Evolutionary conservation across 2,113 vertebrate genomes (phyloP).

Genomic region (Rhinogobius similis): DNA sequence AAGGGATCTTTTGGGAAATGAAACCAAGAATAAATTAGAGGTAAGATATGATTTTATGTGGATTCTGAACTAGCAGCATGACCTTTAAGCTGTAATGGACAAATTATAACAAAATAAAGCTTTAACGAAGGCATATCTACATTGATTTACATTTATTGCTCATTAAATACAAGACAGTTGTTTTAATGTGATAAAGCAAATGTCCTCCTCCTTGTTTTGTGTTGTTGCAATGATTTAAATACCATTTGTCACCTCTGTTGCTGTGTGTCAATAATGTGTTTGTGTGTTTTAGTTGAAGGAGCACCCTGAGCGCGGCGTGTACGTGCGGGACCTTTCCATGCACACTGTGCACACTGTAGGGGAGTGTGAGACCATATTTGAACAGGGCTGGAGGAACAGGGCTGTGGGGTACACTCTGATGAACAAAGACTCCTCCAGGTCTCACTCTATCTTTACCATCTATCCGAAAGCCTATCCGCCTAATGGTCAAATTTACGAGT

Average conservation of each 20-base stretch:
- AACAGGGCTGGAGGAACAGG: constrained; percentile 85
- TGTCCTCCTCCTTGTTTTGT: too few species aligned
- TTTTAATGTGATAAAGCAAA: too few species aligned
- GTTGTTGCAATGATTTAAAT: not conserved
- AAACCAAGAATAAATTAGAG: constrained; percentile 90
- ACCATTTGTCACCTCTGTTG: constrained; percentile 20
- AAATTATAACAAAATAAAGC: not conserved
- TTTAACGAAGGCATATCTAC: not conserved
- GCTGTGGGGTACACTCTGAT: constrained; percentile 86
- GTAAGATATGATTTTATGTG: constrained; percentile 60
- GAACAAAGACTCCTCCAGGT: constrained; percentile 90
- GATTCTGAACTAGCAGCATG: not conserved
- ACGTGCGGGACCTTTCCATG: constrained; percentile 85
- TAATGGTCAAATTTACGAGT: too few species aligned
- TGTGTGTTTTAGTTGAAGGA: constrained; percentile 86
- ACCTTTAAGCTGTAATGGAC: not conserved
- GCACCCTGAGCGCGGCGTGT: constrained; percentile 84
- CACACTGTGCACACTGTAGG: constrained; percentile 81
- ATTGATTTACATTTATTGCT: not conserved
- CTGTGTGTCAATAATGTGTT: constrained; percentile 17
- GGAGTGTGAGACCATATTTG: constrained; percentile 85
- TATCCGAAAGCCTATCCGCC: too few species aligned
- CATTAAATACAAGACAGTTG: not conserved
- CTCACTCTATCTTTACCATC: constrained; percentile 90
- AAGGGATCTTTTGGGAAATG: constrained; percentile 83